These are phyloP conservation scores for Callinectes sapidus DNA, from an alignment of 2,888 invertebrate genomes.

Conservation along the genomic window DNA sequence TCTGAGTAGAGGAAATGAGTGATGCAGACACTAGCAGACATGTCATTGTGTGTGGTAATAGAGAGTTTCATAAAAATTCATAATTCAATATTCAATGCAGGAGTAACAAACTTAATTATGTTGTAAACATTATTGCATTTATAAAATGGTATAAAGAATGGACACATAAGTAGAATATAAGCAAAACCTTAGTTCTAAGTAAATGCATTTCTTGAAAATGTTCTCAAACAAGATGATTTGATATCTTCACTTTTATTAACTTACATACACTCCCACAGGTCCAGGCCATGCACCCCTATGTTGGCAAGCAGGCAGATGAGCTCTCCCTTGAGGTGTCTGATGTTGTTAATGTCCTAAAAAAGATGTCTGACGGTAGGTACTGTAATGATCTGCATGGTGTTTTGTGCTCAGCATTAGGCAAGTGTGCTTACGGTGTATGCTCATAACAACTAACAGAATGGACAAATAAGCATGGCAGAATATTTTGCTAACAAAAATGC, in stretches of 20 bases:
- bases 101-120: no score
- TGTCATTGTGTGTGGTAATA: no score
- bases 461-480: neutral
- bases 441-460: neutral
- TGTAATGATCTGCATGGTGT: neutral
- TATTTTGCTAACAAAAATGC: neutral
- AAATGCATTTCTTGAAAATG: neutral
- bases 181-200: neutral
- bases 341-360: conserved; percentile 92
- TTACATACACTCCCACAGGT: conserved; percentile 80
- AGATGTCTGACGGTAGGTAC: conserved; percentile 90
- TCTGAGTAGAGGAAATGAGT: no score
- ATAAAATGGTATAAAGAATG: neutral
- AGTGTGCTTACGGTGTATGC: no score
- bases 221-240: no score
- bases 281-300: conserved; percentile 88
- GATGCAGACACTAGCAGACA: no score
- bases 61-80: no score
- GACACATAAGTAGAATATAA: neutral
- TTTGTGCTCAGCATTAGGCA: neutral
- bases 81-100: no score
- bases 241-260: no score
- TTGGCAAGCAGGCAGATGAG: conserved; percentile 92
- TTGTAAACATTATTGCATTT: neutral
- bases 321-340: conserved; percentile 90